phyloP scores from a whole-genome alignment of 2,797 vertebrate species.

The Poecilia picta region DNA sequence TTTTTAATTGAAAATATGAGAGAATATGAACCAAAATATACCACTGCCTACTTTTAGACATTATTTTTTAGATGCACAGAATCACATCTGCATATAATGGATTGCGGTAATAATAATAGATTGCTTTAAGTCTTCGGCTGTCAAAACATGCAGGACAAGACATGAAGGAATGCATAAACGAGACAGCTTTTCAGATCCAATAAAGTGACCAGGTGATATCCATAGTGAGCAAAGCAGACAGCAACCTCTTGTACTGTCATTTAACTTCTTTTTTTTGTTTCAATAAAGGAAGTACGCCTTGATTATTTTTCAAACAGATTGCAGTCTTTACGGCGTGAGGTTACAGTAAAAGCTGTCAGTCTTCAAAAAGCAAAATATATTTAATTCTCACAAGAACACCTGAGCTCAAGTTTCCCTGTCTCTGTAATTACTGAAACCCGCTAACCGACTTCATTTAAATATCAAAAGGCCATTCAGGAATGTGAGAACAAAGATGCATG shows the following conservation, averaged over 20 bases:
- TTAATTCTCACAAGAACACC: slow-evolving; percentile 72
- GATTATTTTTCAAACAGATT: slow-evolving; percentile 53
- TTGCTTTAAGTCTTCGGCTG: background rate
- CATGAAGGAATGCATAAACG: background rate
- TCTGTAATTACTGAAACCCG: slow-evolving; percentile 57
- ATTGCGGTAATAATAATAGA: background rate
- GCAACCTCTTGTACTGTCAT: slow-evolving; percentile 1
- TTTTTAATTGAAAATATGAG: background rate
- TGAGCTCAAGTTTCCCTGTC: slow-evolving; percentile 37
- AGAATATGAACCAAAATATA: background rate
- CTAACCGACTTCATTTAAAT: slow-evolving; percentile 67
- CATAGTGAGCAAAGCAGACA: background rate
- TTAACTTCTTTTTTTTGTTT: background rate
- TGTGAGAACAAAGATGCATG: slow-evolving; percentile 29
- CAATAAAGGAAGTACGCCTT: slow-evolving; percentile 12
- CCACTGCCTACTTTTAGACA: background rate
- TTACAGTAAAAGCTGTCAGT: slow-evolving; percentile 57
- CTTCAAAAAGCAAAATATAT: slow-evolving; percentile 64
- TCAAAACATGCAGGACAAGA: background rate
- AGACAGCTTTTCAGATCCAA: background rate
- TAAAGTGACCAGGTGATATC: background rate
- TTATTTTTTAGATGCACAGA: background rate
- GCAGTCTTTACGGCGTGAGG: slow-evolving; percentile 58
- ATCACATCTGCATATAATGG: background rate
- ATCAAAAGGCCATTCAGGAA: slow-evolving; percentile 60